Percentiles rank a stretch among this genome's conserved stretches.
Evolutionary conservation across 2,797 vertebrate genomes (phyloP).

Genomic region (Epinephelus coioides): DNA sequence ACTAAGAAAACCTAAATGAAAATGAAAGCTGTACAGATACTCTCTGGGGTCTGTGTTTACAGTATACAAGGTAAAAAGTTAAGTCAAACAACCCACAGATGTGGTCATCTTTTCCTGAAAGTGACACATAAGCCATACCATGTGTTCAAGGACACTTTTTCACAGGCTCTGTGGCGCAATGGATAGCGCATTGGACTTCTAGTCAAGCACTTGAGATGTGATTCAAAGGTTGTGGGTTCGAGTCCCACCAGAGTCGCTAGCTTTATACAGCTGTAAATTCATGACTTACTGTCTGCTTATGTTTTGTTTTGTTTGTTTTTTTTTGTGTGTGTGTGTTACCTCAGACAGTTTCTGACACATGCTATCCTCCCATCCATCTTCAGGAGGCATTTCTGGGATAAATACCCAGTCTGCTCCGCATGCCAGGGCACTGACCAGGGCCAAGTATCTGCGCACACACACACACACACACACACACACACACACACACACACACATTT

Average conservation of each 20-base stretch:
- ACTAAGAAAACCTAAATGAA: too few relatives aligned
- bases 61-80: too few relatives aligned
- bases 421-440: conserved; percentile 95
- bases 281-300: too few relatives aligned
- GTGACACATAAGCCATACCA: too few relatives aligned
- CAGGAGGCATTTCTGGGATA: conserved; percentile 96
- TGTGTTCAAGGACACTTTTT: too few relatives aligned
- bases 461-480: conserved; percentile 40
- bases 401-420: conserved; percentile 98
- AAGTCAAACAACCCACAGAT: too few relatives aligned
- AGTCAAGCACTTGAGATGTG: conserved; percentile 57
- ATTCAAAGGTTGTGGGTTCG: conserved; percentile 84
- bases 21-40: too few relatives aligned
- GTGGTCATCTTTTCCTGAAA: too few relatives aligned
- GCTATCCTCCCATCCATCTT: conserved; percentile 94
- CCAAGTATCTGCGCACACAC: conserved; percentile 84
- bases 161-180: conserved; percentile 34
- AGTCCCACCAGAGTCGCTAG: conserved; percentile 71
- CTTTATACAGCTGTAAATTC: too few relatives aligned
- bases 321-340: conserved; percentile 82
- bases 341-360: conserved; percentile 96
- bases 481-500: conserved; percentile 14
- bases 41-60: too few relatives aligned
- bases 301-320: neutral
- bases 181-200: conserved; percentile 90